These are phyloP conservation scores for Anthopleura sola DNA, from an alignment of 64 coral and sea anemone genomes.

Conservation along the genomic window DNA sequence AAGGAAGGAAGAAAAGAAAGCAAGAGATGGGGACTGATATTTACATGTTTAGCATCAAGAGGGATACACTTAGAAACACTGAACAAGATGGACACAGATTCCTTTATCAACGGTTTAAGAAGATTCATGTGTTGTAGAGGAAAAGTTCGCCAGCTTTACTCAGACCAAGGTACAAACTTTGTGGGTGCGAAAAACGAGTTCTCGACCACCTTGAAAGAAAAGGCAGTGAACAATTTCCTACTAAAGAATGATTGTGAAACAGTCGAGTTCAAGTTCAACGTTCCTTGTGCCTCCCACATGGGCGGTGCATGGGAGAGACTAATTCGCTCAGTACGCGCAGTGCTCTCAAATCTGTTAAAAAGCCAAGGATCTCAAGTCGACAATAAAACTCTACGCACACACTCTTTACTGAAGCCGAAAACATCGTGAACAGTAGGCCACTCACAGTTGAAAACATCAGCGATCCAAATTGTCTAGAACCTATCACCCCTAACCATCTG, in stretches of 20 bases:
- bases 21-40: conserved; percentile 46
- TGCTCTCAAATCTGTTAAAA: background rate
- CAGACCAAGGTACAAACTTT: no score
- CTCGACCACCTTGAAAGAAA: no score
- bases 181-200: no score
- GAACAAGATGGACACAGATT: background rate
- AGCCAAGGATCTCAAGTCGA: background rate
- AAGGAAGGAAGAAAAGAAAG: conserved; percentile 42
- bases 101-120: no score
- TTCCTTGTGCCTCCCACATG: background rate
- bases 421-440: background rate
- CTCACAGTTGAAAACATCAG: background rate
- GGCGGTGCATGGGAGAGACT: background rate
- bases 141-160: no score
- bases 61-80: conserved; percentile 30
- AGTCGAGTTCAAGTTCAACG: background rate
- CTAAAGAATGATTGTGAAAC: no score
- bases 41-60: conserved; percentile 38
- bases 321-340: background rate
- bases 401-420: background rate
- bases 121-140: no score
- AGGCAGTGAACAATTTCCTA: no score
- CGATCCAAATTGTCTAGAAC: background rate
- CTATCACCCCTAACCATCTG: conserved; percentile 19
- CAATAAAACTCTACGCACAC: background rate